Percentiles rank a stretch among this genome's conserved stretches.
Evolutionary conservation across 2,888 invertebrate species (phyloP).

Genomic region (Cartodere bifasciata): DNA sequence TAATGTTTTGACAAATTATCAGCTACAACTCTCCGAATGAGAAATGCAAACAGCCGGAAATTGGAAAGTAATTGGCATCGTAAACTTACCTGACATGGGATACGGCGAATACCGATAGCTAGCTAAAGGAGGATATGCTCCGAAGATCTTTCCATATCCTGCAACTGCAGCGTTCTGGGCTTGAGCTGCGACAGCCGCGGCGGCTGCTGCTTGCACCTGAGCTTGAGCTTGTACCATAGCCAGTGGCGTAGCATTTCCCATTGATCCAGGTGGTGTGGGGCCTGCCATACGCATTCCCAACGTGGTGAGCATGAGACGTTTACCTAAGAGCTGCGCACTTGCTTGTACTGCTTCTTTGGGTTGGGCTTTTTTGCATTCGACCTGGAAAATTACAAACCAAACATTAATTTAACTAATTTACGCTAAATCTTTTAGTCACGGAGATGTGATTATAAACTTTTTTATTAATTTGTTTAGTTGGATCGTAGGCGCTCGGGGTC

Average conservation of each 20-base stretch:
- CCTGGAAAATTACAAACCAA: too few species aligned
- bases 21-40: too few species aligned
- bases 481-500: too few species aligned
- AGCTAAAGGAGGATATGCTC: conserved; percentile 45
- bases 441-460: too few species aligned
- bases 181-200: conserved; percentile 43
- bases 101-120: conserved; percentile 52
- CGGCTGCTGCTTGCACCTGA: conserved; percentile 32
- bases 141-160: conserved; percentile 53
- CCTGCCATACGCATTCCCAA: conserved; percentile 54
- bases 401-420: too few species aligned
- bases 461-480: too few species aligned
- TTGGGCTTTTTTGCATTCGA: conserved; percentile 84
- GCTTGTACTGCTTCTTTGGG: conserved; percentile 79
- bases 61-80: too few species aligned
- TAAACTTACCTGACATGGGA: conserved; percentile 33
- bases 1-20: too few species aligned
- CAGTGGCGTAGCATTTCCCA: conserved; percentile 45
- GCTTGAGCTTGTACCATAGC: conserved; percentile 40
- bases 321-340: conserved; percentile 52
- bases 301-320: conserved; percentile 57
- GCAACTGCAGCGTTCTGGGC: conserved; percentile 49
- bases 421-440: too few species aligned
- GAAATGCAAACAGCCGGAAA: too few species aligned
- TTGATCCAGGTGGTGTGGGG: conserved; percentile 36